Conservation (phyloP, 2,888 invertebrate species). For the Bursaphelenchus okinawaensis region DNA sequence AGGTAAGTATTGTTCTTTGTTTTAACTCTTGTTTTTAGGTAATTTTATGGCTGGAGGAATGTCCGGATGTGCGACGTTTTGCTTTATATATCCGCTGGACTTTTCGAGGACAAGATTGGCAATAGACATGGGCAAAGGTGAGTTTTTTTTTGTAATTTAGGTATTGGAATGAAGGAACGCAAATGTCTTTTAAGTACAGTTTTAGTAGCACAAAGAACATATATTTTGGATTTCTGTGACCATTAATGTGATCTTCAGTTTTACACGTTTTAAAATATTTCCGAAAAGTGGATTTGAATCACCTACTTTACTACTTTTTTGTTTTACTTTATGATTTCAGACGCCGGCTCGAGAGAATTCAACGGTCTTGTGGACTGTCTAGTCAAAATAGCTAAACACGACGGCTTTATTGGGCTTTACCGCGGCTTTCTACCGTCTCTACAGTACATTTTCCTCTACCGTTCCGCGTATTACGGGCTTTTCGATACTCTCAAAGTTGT, state of each 20-base stretch:
- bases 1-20: slow-evolving; percentile 12
- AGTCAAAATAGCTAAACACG: slow-evolving; percentile 71
- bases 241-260: too few relatives aligned
- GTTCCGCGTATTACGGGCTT: slow-evolving; percentile 65
- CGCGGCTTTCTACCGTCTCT: slow-evolving; percentile 86
- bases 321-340: too few relatives aligned
- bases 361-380: slow-evolving; percentile 80
- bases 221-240: not conserved
- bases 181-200: not conserved
- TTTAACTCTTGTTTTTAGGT: slow-evolving; percentile 20
- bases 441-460: slow-evolving; percentile 81
- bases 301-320: too few relatives aligned
- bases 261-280: too few relatives aligned
- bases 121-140: slow-evolving; percentile 79
- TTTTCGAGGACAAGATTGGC: slow-evolving; percentile 83
- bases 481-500: slow-evolving; percentile 42
- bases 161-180: not conserved
- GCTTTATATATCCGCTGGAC: slow-evolving; percentile 89
- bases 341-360: slow-evolving; percentile 69
- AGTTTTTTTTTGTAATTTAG: slow-evolving; percentile 30
- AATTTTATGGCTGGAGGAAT: slow-evolving; percentile 87
- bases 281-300: too few relatives aligned
- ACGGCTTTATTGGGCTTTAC: slow-evolving; percentile 79
- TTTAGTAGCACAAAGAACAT: not conserved
- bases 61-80: slow-evolving; percentile 84